Conservation (phyloP, 2,113 vertebrate species). For the Motacilla tschutschensis region DNA sequence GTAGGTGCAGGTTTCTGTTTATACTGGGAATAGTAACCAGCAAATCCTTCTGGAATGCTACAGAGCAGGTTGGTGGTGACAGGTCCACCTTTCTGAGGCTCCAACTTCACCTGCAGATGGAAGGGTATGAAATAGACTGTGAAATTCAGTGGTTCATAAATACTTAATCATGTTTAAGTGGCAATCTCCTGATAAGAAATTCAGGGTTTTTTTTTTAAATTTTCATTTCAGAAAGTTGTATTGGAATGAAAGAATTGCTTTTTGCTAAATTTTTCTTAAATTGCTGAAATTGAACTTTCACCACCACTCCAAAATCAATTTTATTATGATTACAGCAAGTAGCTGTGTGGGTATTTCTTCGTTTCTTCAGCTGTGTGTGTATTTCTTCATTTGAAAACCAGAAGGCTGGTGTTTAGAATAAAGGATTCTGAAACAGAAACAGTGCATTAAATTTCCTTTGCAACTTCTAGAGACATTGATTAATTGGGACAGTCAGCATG, state of each 20-base stretch:
- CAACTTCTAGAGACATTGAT: constrained; percentile 67
- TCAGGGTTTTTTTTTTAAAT: neutral
- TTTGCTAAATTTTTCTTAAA: neutral
- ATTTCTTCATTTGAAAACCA: constrained; percentile 3
- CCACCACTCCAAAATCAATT: neutral
- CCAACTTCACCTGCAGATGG: neutral
- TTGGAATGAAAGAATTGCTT: neutral
- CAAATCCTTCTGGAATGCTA: neutral
- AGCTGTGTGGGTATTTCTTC: constrained; percentile 5
- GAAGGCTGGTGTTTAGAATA: constrained; percentile 26
- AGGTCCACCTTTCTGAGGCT: neutral
- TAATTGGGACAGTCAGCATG: constrained; percentile 67
- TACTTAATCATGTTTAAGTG: neutral
- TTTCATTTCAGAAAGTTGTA: neutral
- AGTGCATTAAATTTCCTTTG: constrained; percentile 37
- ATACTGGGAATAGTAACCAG: accelerated
- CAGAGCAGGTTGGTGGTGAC: neutral
- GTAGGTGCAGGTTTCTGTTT: neutral
- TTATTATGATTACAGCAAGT: neutral
- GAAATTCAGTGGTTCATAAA: neutral
- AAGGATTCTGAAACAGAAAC: constrained; percentile 43
- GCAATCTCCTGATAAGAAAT: neutral
- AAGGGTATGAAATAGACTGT: neutral
- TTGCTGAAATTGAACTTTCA: neutral
- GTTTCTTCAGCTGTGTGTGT: neutral